Conservation (phyloP, 2,888 invertebrate genomes). For the Mylabris sibirica region DNA sequence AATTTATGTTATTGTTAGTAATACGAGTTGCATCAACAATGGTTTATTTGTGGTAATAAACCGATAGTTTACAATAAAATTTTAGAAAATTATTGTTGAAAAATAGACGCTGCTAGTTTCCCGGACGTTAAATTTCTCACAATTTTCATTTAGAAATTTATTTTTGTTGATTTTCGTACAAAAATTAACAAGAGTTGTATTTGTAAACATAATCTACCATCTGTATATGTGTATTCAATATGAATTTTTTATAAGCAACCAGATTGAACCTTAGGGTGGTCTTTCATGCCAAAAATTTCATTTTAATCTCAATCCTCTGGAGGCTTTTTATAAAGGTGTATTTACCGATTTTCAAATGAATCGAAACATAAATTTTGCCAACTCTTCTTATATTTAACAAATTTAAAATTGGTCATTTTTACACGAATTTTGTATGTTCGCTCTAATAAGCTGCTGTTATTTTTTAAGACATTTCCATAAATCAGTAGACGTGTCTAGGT, state of each 20-base stretch:
- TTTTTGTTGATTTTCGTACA: neutral
- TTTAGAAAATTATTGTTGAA: neutral
- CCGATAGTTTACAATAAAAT: neutral
- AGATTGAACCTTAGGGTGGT: neutral
- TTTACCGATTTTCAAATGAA: neutral
- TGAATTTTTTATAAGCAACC: neutral
- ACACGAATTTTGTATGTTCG: too few species aligned
- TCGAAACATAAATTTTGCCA: neutral
- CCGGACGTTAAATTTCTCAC: neutral
- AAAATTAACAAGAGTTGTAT: too few species aligned
- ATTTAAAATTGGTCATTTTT: too few species aligned
- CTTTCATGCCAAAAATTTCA: neutral
- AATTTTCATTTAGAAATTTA: neutral
- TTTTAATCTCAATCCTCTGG: neutral
- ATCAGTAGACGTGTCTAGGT: too few species aligned
- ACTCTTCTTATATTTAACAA: neutral
- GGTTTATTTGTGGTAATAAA: neutral
- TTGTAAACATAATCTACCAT: neutral
- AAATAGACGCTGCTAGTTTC: neutral
- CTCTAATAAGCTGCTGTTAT: too few species aligned
- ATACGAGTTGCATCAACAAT: too few species aligned
- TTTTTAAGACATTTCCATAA: neutral
- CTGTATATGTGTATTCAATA: neutral
- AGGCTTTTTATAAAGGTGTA: neutral
- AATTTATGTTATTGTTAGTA: too few species aligned